Evolutionary conservation across 2,888 invertebrate genomes (phyloP).

Genomic region (Zaprionus lineosus): DNA sequence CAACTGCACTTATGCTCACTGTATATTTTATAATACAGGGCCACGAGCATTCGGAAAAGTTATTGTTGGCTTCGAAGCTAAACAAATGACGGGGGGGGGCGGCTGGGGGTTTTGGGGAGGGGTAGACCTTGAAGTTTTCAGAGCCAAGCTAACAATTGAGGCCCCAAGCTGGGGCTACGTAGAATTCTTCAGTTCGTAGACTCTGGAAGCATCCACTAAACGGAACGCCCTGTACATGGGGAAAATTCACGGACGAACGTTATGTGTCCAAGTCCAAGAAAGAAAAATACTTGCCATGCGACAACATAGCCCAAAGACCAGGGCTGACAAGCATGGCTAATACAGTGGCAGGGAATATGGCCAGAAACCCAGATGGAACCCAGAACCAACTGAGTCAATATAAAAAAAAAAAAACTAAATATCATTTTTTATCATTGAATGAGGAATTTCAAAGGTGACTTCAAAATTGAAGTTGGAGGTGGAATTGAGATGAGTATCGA

Average conservation of each 20-base stretch:
- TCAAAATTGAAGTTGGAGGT: too few relatives aligned
- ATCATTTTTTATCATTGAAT: too few relatives aligned
- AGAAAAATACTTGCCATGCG: conserved; percentile 77
- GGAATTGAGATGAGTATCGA: too few relatives aligned
- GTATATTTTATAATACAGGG: conserved; percentile 67
- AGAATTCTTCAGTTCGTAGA: conserved; percentile 34
- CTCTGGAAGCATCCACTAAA: not conserved
- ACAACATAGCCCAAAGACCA: conserved; percentile 65
- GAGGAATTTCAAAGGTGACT: too few relatives aligned
- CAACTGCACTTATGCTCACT: conserved; percentile 27
- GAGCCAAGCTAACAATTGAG: not conserved
- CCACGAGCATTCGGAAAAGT: conserved; percentile 39
- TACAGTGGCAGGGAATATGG: too few relatives aligned
- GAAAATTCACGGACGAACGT: conserved; percentile 75
- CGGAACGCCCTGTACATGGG: conserved; percentile 44
- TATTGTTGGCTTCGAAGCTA: conserved; percentile 22
- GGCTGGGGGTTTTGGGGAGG: too few relatives aligned
- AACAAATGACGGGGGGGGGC: too few relatives aligned
- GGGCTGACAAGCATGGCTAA: conserved; percentile 49
- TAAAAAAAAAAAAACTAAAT: too few relatives aligned
- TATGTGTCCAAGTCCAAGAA: conserved; percentile 77
- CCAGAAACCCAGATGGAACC: too few relatives aligned
- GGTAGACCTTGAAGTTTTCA: conserved; percentile 6
- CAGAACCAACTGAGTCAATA: too few relatives aligned
- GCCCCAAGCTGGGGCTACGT: not conserved